Evolutionary conservation across 2,113 vertebrate species (phyloP).

Genomic region (Pomatostomus ruficeps): DNA sequence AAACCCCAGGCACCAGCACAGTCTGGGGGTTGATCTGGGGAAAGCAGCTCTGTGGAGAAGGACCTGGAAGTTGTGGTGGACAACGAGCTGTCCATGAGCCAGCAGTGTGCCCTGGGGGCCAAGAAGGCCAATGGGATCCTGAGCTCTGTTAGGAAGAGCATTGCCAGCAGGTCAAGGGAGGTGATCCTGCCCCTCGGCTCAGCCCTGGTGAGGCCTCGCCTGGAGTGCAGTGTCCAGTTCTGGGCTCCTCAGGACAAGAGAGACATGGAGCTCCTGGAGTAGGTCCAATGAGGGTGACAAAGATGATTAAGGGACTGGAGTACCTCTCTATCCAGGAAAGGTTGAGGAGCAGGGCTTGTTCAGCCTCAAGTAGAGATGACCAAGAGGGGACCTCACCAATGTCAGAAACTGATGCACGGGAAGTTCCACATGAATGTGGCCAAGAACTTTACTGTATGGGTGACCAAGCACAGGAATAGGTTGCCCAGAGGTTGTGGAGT

Average conservation of each 20-base stretch:
- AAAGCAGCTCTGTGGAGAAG: not conserved
- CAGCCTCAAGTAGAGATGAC: not conserved
- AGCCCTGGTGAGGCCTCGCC: not conserved
- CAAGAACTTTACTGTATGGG: fast-evolving
- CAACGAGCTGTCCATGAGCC: not conserved
- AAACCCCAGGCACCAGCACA: not conserved
- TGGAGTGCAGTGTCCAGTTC: not conserved
- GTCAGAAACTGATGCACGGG: not conserved
- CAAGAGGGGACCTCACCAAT: not conserved
- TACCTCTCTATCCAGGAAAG: not conserved
- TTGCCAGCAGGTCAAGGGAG: fast-evolving
- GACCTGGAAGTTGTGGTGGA: fast-evolving
- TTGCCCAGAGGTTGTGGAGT: not conserved
- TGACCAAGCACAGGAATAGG: fast-evolving
- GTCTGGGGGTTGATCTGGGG: not conserved
- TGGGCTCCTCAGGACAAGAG: not conserved
- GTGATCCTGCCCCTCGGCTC: not conserved
- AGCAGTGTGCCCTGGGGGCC: not conserved
- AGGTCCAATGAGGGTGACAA: not conserved
- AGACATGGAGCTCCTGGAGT: not conserved
- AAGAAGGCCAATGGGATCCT: not conserved
- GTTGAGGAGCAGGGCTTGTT: not conserved
- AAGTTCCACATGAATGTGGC: not conserved
- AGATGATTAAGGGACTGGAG: not conserved
- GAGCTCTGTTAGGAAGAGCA: not conserved